Evolutionary conservation across 2,888 invertebrate genomes (phyloP).

Genomic region (Agapetus fuscipes): DNA sequence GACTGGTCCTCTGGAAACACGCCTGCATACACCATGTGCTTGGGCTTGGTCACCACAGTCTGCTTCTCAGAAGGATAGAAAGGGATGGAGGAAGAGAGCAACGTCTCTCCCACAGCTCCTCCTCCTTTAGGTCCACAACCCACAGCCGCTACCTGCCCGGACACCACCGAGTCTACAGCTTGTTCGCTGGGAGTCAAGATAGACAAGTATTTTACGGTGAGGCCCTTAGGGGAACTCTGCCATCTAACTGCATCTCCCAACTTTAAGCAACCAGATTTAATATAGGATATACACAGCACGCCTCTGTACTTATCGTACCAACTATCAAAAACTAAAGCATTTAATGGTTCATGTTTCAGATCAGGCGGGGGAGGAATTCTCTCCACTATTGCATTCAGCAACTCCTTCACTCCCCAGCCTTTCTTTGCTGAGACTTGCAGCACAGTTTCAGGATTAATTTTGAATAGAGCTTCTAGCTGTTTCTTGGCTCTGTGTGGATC

Average conservation of each 20-base stretch:
- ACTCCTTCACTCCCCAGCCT: conserved; percentile 70
- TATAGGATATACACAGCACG: conserved; percentile 64
- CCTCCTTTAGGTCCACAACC: conserved; percentile 43
- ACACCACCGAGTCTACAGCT: conserved; percentile 53
- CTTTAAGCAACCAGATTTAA: conserved; percentile 65
- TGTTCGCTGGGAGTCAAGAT: conserved; percentile 71
- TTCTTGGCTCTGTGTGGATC: conserved; percentile 71
- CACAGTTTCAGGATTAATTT: conserved; percentile 61
- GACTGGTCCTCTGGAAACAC: conserved; percentile 88
- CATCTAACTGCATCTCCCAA: conserved; percentile 70
- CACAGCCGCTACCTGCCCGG: conserved; percentile 91
- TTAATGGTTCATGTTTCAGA: conserved; percentile 50
- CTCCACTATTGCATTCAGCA: conserved; percentile 70
- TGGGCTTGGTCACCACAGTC: conserved; percentile 29
- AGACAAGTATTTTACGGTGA: conserved; percentile 70
- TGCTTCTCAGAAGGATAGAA: conserved; percentile 27
- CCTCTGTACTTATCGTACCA: conserved; percentile 88
- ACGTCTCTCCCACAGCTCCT: conserved; percentile 38
- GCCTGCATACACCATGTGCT: conserved; percentile 44
- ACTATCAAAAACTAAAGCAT: conserved; percentile 84
- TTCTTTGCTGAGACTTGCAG: conserved; percentile 87
- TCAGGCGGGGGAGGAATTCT: conserved; percentile 66
- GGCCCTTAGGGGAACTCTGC: conserved; percentile 58
- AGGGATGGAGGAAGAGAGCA: conserved; percentile 27
- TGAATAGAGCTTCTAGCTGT: conserved; percentile 75